Conservation (phyloP, 2,113 vertebrate species). For the Dasyurus viverrinus region DNA sequence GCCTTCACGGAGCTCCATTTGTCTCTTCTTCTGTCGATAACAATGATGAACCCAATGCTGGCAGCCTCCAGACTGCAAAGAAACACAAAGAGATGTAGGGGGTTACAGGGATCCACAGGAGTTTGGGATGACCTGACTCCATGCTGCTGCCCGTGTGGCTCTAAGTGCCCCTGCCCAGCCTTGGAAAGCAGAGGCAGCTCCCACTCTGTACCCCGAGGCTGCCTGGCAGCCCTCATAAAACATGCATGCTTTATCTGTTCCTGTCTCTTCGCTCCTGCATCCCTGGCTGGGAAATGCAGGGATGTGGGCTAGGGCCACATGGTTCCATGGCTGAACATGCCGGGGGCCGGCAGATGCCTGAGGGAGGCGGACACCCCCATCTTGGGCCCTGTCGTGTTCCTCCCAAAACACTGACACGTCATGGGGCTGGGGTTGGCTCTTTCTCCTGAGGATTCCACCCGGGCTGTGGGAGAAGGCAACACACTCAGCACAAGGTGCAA, state of each 20-base stretch:
- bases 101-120: constrained; percentile 34
- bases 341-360: too few species aligned
- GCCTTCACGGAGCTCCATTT: constrained; percentile 97
- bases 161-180: background rate
- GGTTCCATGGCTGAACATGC: background rate
- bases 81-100: constrained; percentile 55
- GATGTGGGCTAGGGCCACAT: constrained; percentile 4
- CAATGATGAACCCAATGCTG: constrained; percentile 95
- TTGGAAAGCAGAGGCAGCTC: background rate
- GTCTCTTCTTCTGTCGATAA: constrained; percentile 95
- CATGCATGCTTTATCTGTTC: constrained; percentile 57
- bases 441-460: background rate
- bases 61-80: constrained; percentile 93
- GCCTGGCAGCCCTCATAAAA: constrained; percentile 55
- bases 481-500: background rate
- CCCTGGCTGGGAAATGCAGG: constrained; percentile 47
- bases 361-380: background rate
- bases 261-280: constrained; percentile 48
- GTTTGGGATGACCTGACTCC: constrained; percentile 32
- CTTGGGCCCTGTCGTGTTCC: constrained; percentile 2
- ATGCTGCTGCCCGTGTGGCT: constrained; percentile 20
- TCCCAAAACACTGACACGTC: background rate
- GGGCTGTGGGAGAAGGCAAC: background rate
- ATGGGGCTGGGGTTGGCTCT: background rate
- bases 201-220: background rate